Evolutionary conservation across 2,113 vertebrate species (phyloP).

Genomic region (Sphaerodactylus townsendi): DNA sequence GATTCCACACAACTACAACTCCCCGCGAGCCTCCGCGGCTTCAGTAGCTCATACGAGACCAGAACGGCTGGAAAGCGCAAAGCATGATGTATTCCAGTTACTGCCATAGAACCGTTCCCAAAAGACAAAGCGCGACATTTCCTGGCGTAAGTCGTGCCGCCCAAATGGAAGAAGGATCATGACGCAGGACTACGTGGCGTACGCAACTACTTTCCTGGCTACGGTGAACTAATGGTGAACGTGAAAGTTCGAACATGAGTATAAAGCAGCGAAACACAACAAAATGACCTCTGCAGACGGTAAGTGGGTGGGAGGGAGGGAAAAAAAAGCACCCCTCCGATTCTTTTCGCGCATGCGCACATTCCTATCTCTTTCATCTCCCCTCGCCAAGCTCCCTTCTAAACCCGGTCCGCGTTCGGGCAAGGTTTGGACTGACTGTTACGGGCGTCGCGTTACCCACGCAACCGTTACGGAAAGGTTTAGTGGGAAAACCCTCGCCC

Average conservation of each 20-base stretch:
- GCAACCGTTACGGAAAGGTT: not conserved
- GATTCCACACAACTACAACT: slow-evolving; percentile 47
- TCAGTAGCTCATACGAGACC: not conserved
- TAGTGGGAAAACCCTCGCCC: too few relatives aligned
- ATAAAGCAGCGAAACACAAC: too few relatives aligned
- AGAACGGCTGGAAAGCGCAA: not conserved
- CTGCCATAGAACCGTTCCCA: too few relatives aligned
- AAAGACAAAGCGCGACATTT: not conserved
- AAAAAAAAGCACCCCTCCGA: too few relatives aligned
- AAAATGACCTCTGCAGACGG: not conserved
- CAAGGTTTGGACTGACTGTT: not conserved
- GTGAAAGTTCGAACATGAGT: too few relatives aligned
- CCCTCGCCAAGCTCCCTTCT: too few relatives aligned
- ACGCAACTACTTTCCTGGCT: not conserved
- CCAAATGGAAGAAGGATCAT: too few relatives aligned
- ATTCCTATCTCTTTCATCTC: too few relatives aligned
- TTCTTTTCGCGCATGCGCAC: not conserved
- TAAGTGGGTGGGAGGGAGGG: not conserved
- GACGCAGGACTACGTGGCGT: too few relatives aligned
- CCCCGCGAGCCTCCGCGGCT: slow-evolving; percentile 39
- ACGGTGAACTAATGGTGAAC: not conserved
- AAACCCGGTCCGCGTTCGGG: not conserved
- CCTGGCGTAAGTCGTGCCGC: not conserved
- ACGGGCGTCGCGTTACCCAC: not conserved
- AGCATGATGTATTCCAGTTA: not conserved